Evolutionary conservation across 1,140 invertebrate species (phyloP), one percentile per base, ranked within the genome.

Genomic region (Sinella curviseta): DNA sequence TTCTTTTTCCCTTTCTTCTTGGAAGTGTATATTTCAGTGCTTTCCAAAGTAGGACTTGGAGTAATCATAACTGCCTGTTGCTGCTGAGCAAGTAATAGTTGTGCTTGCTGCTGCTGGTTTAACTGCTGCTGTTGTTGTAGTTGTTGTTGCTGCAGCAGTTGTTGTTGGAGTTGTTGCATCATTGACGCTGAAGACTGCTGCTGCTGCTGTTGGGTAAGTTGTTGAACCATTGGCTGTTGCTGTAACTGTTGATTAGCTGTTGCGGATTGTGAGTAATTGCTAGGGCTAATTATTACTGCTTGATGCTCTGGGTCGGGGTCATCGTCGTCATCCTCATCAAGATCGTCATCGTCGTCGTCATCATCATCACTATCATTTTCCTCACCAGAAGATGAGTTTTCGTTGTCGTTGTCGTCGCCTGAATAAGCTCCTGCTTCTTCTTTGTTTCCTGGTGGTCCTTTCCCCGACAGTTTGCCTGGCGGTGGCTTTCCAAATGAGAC

Each of bases 1-100:
- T 70, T 70, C 31, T 70, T 70, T 24, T 70, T 70, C 31, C 30
- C 65, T 70, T 30, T 70, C 65, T 70, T 70, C 31, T 70, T 70
- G 65, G 8, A 3, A 30, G 28, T 12, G 4, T 70, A 8, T 30
- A 30, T 30, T 30, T 70, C 65, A 65, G 57, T 65, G 57, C 16
- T 26, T n/a, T n/a, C n/a, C n/a, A n/a, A 26, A n/a, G 57, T 8
- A 17, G 8, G 57, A 8, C 4, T 8, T 65, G 57, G 57, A n/a
- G 57, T n/a, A 8, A 65, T n/a, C 8, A 26, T 65, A 26, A 26
- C 26, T 4, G 16, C 16, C 24, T 65, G 57, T n/a, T 65, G 57
- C 24, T 65, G 39, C 39, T 8, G 8, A 8, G 20, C 8, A 48
- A 48, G 57, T 65, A 12, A n/a, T 17, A 8, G 57, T n/a, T 65